phyloP scores from a whole-genome alignment of 2,113 vertebrate species.

The Hucho hucho region DNA sequence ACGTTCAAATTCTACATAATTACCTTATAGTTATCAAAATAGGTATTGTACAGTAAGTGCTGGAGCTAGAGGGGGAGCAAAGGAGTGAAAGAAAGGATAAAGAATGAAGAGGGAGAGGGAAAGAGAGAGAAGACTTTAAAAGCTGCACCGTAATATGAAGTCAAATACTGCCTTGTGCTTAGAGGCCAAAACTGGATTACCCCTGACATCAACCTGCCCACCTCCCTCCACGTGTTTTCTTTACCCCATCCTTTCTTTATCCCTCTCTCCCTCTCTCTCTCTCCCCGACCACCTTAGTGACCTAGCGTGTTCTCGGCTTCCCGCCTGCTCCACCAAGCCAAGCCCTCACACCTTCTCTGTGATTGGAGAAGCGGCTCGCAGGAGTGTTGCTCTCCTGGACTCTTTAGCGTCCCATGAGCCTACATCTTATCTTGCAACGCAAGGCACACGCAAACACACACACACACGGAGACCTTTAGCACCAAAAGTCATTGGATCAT shows the following conservation, averaged over 20 bases:
- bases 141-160: background rate
- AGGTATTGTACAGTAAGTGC: too few species aligned
- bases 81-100: background rate
- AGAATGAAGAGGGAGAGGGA: background rate
- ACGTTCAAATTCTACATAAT: too few species aligned
- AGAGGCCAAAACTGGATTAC: conserved; percentile 9
- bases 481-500: conserved; percentile 23
- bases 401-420: background rate
- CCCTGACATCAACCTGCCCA: background rate
- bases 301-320: too few species aligned
- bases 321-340: background rate
- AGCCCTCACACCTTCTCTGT: background rate
- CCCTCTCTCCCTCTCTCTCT: too few species aligned
- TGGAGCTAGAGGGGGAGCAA: background rate
- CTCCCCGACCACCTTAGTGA: too few species aligned
- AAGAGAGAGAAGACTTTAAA: conserved; percentile 10
- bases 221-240: too few species aligned
- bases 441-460: background rate
- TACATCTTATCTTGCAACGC: background rate
- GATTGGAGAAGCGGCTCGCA: too few species aligned
- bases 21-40: too few species aligned
- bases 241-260: too few species aligned
- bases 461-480: conserved; percentile 48
- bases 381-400: conserved; percentile 1
- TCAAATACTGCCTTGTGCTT: background rate